Conservation (phyloP, 2,113 vertebrate genomes). For the Xiphias gladius region DNA sequence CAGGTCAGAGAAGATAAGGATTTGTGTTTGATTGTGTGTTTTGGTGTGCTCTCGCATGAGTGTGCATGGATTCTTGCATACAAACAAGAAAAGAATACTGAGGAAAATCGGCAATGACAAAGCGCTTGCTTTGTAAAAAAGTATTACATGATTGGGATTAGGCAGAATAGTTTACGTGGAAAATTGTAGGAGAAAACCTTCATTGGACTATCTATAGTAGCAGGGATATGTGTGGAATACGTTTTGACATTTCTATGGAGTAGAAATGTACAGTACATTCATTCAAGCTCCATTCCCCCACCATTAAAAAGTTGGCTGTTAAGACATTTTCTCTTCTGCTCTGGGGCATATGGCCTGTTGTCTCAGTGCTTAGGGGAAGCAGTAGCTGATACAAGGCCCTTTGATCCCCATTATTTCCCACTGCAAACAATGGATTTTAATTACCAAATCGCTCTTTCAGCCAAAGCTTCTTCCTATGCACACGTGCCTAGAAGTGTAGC, state of each 20-base stretch:
- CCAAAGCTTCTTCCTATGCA: conserved; percentile 38
- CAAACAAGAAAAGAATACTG: conserved; percentile 37
- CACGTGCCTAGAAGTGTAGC: conserved; percentile 53
- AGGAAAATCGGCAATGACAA: conserved; percentile 29
- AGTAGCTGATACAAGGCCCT: conserved; percentile 70
- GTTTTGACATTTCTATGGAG: conserved; percentile 44
- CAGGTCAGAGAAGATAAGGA: conserved; percentile 67
- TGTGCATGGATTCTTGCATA: background rate
- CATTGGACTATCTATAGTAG: conserved; percentile 30
- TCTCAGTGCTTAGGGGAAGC: conserved; percentile 65
- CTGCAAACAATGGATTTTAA: conserved; percentile 77
- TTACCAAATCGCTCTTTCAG: conserved; percentile 68
- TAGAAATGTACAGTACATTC: conserved; percentile 53
- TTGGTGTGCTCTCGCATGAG: conserved; percentile 3
- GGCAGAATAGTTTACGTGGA: conserved; percentile 16
- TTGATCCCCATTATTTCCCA: conserved; percentile 74
- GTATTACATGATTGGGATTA: conserved; percentile 11
- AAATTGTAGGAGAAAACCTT: conserved; percentile 23
- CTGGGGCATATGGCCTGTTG: conserved; percentile 68
- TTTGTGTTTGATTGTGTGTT: conserved; percentile 58
- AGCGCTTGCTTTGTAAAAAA: conserved; percentile 20
- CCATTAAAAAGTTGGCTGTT: conserved; percentile 62
- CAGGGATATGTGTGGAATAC: conserved; percentile 41
- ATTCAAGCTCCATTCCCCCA: conserved; percentile 35
- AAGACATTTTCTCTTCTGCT: conserved; percentile 61